These are phyloP conservation scores for Deilephila porcellus DNA, from an alignment of 2,888 invertebrate genomes.

Conservation along the genomic window DNA sequence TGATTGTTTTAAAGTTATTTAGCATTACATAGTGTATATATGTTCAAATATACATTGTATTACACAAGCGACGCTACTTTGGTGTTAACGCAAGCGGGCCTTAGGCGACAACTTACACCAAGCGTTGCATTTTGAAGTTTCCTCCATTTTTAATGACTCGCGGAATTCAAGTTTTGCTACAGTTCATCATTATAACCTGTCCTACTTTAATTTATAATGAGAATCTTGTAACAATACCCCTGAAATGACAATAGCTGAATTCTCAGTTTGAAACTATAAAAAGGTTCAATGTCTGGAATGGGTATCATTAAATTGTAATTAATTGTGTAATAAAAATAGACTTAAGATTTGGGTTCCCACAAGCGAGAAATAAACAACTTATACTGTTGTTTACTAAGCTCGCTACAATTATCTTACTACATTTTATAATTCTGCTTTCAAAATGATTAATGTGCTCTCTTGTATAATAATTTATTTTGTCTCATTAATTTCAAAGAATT, in stretches of 20 bases:
- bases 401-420: too few species aligned
- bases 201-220: not conserved
- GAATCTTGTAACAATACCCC: not conserved
- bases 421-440: too few species aligned
- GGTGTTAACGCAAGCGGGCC: not conserved
- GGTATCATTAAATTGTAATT: too few species aligned
- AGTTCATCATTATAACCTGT: not conserved
- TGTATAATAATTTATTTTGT: not conserved
- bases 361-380: too few species aligned
- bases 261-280: too few species aligned
- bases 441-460: not conserved
- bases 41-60: not conserved
- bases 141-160: not conserved
- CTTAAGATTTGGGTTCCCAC: too few species aligned
- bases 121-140: constrained; percentile 13
- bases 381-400: too few species aligned
- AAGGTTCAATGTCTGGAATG: too few species aligned
- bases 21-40: too few species aligned
- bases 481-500: not conserved
- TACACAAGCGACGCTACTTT: not conserved
- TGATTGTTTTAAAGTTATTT: too few species aligned
- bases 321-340: too few species aligned
- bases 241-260: too few species aligned
- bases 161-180: not conserved
- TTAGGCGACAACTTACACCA: not conserved